Evolutionary conservation across 2,888 invertebrate species (phyloP), one percentile per base, ranked within the genome.

Genomic region (Thera britannica): DNA sequence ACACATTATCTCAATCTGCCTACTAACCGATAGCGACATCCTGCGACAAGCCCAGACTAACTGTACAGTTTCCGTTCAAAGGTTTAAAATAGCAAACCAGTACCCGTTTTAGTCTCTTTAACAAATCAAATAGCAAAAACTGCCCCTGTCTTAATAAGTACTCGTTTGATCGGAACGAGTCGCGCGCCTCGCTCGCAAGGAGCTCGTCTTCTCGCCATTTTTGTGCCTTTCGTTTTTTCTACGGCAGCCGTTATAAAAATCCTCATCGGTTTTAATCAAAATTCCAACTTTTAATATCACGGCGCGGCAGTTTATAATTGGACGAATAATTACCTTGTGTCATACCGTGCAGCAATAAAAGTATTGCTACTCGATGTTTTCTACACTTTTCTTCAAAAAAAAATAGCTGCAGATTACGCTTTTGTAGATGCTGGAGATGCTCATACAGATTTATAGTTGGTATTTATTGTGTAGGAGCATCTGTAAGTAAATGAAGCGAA

Each of bases 81-180:
- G 90, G 84, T 87, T 92, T 89, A 88, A 90, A 93, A 93, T 93
- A 93, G 92, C 90, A 88, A 92, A 91, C 93, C 89, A 86, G 93
- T 92, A 90, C 81, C 75, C 78, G 86, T 90, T 90, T 89, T 90
- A 89, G 85, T 85, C 87, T 90, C 87, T 92, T 92, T 91, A 89
- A 88, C 90, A 93, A 93, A 93, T 92, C 90, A 93, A 92, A 92
- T 90, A 90, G 90, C 89, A 93, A 93, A 93, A 93, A 92, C 90
- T 90, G 91, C 90, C 86, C 90, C 86, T 85, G 91, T 89, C 91
- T 92, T 92, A 93, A 92, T 93, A 92, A 92, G 93, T 90, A 91
- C 84, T 85, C 81, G 83, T 76, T 77, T 81, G 86, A 86, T 88
- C 83, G 84, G 83, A 90, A 87, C 92, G 84, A 80, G 91, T 90